Evolutionary conservation across 2,113 vertebrate species (phyloP).

Genomic region (Malurus elegans): DNA sequence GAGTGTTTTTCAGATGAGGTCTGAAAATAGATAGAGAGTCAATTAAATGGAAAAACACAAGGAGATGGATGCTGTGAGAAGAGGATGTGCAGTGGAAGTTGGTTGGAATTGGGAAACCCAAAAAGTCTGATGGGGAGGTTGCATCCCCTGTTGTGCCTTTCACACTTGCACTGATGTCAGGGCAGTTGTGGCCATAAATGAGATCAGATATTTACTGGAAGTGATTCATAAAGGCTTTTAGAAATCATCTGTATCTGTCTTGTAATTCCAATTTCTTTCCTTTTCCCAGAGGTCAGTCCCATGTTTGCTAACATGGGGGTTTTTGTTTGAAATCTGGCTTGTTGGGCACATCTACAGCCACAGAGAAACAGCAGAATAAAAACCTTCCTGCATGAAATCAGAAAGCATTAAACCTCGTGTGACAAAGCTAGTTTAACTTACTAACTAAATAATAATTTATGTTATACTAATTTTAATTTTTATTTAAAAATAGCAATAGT

Average conservation of each 20-base stretch:
- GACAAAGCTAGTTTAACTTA: not conserved
- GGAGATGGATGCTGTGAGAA: not conserved
- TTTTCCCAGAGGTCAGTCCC: accelerated
- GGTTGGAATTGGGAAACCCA: not conserved
- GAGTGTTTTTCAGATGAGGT: not conserved
- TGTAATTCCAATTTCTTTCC: not conserved
- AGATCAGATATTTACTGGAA: not conserved
- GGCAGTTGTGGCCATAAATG: not conserved
- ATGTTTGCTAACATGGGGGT: not conserved
- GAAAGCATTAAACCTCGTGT: not conserved
- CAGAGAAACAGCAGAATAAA: not conserved
- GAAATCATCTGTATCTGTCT: not conserved
- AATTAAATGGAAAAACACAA: not conserved
- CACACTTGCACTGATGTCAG: not conserved
- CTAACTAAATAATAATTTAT: no score
- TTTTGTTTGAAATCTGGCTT: not conserved
- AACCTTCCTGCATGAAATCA: not conserved
- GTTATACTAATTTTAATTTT: no score
- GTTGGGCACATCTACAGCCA: not conserved
- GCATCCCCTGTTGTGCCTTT: not conserved
- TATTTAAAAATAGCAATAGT: no score
- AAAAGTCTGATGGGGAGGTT: not conserved
- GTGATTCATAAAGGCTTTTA: not conserved
- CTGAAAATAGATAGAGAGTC: not conserved
- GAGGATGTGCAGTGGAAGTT: not conserved